These are phyloP conservation scores for Eleginops maclovinus DNA, from an alignment of 2,113 vertebrate species.

Conservation along the genomic window DNA sequence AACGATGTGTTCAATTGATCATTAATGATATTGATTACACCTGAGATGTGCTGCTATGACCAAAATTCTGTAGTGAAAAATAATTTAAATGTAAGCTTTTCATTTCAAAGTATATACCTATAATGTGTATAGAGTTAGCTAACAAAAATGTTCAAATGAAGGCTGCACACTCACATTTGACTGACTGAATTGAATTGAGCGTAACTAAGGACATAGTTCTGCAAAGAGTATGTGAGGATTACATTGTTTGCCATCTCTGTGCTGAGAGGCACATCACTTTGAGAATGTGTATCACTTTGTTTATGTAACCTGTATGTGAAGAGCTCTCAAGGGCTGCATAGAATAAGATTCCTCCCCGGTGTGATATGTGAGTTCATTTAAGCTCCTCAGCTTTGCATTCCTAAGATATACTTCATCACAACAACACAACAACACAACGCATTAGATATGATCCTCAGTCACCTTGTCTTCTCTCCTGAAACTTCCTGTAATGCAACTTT, in stretches of 20 bases:
- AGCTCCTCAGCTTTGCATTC: conserved; percentile 35
- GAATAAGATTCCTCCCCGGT: conserved; percentile 35
- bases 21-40: background rate
- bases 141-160: background rate
- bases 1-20: background rate
- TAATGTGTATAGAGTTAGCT: background rate
- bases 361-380: conserved; percentile 49
- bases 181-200: conserved; percentile 4
- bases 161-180: background rate
- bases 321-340: conserved; percentile 50
- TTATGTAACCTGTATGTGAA: conserved; percentile 59
- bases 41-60: background rate
- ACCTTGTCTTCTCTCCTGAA: background rate
- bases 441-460: background rate
- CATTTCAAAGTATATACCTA: background rate
- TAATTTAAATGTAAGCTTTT: background rate
- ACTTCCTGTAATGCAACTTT: conserved; percentile 36
- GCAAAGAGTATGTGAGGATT: conserved; percentile 38
- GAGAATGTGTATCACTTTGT: conserved; percentile 41
- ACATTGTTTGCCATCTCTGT: conserved; percentile 45
- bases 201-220: conserved; percentile 28
- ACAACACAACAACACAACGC: background rate
- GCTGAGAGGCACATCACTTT: conserved; percentile 36
- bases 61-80: too few relatives aligned
- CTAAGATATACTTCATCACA: conserved; percentile 12